Percentiles rank a stretch among this genome's conserved stretches.
phyloP scores from a whole-genome alignment of 2,113 vertebrate species.

The Corvus cornix region DNA sequence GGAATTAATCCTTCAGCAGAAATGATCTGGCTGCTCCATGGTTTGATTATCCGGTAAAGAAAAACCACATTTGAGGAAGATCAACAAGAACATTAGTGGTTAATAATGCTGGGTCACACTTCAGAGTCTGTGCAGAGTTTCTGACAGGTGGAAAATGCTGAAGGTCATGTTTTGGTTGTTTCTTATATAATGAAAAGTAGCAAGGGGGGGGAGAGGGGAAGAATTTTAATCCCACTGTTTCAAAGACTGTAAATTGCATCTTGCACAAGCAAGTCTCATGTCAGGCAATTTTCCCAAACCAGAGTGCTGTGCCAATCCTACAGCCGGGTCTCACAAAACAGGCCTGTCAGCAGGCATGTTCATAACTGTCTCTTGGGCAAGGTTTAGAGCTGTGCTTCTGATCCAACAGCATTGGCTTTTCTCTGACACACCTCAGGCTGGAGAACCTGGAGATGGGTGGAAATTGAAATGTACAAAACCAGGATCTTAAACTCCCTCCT shows the following conservation, averaged over 20 bases:
- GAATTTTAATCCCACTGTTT: constrained; percentile 45
- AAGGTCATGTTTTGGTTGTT: not conserved
- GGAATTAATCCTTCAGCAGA: not conserved
- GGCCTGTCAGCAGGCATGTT: not conserved
- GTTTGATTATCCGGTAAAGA: not conserved
- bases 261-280: not conserved
- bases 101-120: not conserved
- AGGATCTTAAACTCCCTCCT: not conserved
- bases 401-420: not conserved
- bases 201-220: not conserved
- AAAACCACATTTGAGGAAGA: not conserved
- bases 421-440: not conserved
- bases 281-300: not conserved
- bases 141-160: not conserved
- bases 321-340: constrained; percentile 21
- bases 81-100: not conserved
- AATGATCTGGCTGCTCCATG: not conserved
- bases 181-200: not conserved
- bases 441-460: not conserved
- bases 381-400: not conserved
- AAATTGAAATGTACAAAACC: not conserved
- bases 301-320: not conserved
- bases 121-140: not conserved
- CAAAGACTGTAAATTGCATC: not conserved
- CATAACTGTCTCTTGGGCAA: not conserved